A percentile compares a stretch with the other conserved stretches of the same genome.
Conservation (phyloP, 1,140 invertebrate species). For the Neodiprion virginianus region DNA sequence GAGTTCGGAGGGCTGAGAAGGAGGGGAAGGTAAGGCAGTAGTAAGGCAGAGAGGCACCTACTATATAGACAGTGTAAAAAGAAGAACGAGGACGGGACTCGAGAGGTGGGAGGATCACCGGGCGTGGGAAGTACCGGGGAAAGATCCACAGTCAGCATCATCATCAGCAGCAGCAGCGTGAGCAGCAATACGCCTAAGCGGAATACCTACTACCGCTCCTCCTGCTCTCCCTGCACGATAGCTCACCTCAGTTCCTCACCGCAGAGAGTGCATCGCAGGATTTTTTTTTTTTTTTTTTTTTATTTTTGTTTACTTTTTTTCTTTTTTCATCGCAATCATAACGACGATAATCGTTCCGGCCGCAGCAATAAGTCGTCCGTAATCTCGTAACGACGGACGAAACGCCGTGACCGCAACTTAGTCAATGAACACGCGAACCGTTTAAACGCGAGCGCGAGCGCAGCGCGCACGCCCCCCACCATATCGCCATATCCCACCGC, state of each 20-base stretch:
- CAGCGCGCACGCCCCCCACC: no score
- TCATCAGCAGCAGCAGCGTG: slow-evolving; percentile 26
- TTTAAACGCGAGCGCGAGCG: slow-evolving; percentile 1
- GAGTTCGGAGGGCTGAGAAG: slow-evolving; percentile 23
- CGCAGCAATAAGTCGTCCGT: neutral
- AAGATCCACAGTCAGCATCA: slow-evolving; percentile 42
- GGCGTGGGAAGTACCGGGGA: slow-evolving; percentile 55
- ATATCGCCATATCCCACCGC: no score
- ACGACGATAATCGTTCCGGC: no score
- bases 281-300: neutral
- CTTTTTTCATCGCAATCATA: no score
- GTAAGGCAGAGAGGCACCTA: slow-evolving; percentile 34
- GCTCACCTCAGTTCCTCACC: slow-evolving; percentile 11
- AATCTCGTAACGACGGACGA: neutral
- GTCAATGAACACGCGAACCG: slow-evolving; percentile 1
- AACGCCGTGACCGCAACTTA: neutral
- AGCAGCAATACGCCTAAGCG: slow-evolving; percentile 23
- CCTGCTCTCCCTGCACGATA: slow-evolving; percentile 19
- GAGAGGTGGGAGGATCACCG: slow-evolving; percentile 32
- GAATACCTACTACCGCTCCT: neutral
- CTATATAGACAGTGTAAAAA: slow-evolving; percentile 27
- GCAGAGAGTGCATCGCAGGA: neutral
- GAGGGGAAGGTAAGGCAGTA: slow-evolving; percentile 16
- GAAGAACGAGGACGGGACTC: slow-evolving; percentile 13
- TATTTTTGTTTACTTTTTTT: neutral